Percentiles rank a stretch among this genome's conserved stretches.
Evolutionary conservation across 64 coral and sea anemone species (phyloP).

Genomic region (Platygyra sinensis): DNA sequence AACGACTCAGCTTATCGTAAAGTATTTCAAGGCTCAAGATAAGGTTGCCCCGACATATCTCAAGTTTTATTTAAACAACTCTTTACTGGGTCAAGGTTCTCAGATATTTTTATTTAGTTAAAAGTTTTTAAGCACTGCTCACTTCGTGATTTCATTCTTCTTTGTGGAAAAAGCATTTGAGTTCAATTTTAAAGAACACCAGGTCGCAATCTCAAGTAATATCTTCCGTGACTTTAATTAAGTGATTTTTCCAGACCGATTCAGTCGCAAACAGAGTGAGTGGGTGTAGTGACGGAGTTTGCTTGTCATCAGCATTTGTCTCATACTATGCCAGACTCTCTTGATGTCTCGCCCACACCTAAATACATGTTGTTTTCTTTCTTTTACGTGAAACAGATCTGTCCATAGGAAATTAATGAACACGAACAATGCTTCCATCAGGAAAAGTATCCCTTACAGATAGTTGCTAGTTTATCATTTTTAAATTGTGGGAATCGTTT

Average conservation of each 20-base stretch:
- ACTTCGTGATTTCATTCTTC: background rate
- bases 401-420: background rate
- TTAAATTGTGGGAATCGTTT: background rate
- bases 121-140: background rate
- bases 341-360: background rate
- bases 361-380: background rate
- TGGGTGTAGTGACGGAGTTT: background rate
- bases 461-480: slow-evolving; percentile 7
- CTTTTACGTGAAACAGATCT: background rate
- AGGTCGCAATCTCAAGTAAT: background rate
- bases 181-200: background rate
- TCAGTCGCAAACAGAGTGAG: background rate
- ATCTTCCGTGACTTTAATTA: background rate
- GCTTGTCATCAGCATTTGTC: background rate
- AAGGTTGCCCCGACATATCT: too few species aligned
- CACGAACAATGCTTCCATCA: background rate
- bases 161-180: background rate
- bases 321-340: too few species aligned
- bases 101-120: background rate
- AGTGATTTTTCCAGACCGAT: background rate
- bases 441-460: background rate
- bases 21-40: too few species aligned
- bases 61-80: too few species aligned
- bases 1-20: too few species aligned
- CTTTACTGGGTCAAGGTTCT: background rate